A percentile compares a stretch with the other conserved stretches of the same genome.
phyloP scores from a whole-genome alignment of 2,888 invertebrate genomes.

The Fragum whitleyi region DNA sequence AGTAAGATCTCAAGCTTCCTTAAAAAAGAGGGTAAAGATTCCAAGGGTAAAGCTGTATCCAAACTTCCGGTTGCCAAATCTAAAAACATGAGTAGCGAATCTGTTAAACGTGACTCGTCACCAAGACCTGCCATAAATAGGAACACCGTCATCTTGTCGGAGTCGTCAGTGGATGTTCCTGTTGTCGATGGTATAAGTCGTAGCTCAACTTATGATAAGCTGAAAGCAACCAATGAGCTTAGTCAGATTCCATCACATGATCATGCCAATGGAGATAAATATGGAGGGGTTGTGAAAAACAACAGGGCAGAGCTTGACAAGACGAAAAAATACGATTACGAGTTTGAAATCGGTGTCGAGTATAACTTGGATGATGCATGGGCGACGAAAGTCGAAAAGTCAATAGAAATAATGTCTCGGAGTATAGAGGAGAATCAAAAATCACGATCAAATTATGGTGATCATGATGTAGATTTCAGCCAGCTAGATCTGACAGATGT shows the following conservation, averaged over 20 bases:
- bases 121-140: conserved; percentile 50
- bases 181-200: conserved; percentile 73
- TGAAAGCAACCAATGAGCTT: conserved; percentile 70
- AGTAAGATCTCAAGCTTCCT: conserved; percentile 93
- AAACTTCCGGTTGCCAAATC: conserved; percentile 70
- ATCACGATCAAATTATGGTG: conserved; percentile 37
- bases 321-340: conserved; percentile 42
- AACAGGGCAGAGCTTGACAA: conserved; percentile 49
- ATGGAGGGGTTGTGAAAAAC: conserved; percentile 10
- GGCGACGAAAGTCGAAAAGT: conserved; percentile 60
- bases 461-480: conserved; percentile 57
- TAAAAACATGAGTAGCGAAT: conserved; percentile 45
- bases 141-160: conserved; percentile 56
- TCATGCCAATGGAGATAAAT: conserved; percentile 12
- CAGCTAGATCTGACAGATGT: conserved; percentile 54
- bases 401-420: conserved; percentile 59
- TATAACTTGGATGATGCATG: conserved; percentile 63
- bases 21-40: conserved; percentile 86
- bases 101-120: conserved; percentile 33
- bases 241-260: conserved; percentile 67
- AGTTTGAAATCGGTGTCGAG: conserved; percentile 61
- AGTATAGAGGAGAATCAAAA: conserved; percentile 62
- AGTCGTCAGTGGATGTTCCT: conserved; percentile 36
- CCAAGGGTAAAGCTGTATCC: conserved; percentile 60
- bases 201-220: conserved; percentile 85